Evolutionary conservation across 1,140 invertebrate species (phyloP), one percentile per base, ranked within the genome.

Genomic region (Halictus rubicundus): DNA sequence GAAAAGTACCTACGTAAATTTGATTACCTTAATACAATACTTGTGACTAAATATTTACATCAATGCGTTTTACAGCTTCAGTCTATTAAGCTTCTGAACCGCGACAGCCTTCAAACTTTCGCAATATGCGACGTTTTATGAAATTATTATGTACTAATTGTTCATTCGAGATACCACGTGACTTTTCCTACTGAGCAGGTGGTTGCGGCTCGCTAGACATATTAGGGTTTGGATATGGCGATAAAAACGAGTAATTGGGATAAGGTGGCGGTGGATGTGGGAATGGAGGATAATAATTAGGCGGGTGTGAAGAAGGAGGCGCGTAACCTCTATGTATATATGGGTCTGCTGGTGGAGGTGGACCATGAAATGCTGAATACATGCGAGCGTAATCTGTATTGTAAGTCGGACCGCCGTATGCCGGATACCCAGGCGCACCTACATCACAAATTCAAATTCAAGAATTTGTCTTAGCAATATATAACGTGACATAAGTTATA

Each of bases 361-460:
- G 92, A 70, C 92, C 92, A 76, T 93, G 93, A 75, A 94, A 93
- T 37, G 93, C 92, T 61, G 92, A 90, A 65, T 94, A 94, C 92
- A 94, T 93, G 6, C 92, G 90, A 21, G 92, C 91, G 68, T 93
- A 94, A 70, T 93, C 93, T 8, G 92, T 81, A 32, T 92, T 92
- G 71, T 93, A 93, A 8, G 89, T 87, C 23, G 92, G 91, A 63
- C 89, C 90, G 61, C 90, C 90, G 49, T 92, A 92, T 8, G 88
- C 86, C 49, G 90, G 87, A 81, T 93, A 92, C 70, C 89, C 91
- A 39, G 91, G 90, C 61, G 92, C 88, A 85, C 90, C 90, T 93
- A 57, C 16, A 82, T 74, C 57, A 83, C 42, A 83, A 82, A 60
- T 66, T 80, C 12, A 60, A 7, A 54, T 72, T 72, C 54, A 84